Evolutionary conservation across 1,140 invertebrate genomes (phyloP), one percentile per base, ranked within the genome.

Genomic region (Ceratina japonica): DNA sequence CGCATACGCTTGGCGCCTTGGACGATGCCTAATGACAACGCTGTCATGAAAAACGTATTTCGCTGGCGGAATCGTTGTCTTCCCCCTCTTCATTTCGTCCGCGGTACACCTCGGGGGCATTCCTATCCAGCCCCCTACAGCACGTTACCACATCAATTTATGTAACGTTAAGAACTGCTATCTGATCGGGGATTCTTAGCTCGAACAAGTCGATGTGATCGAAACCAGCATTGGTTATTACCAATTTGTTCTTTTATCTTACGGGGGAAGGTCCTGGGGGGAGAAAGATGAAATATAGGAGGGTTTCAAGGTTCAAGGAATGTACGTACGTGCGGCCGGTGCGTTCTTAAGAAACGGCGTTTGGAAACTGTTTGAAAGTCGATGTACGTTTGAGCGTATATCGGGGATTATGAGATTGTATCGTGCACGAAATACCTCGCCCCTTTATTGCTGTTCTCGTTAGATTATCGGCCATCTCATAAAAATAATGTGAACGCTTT

Each of bases 1-100:
- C 51, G 63, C 54, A 49, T 78, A 63, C 59, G 49, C 37, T 63
- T 72, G 27, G 20, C 49, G 37, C 51, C 22, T 78, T 52, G 4
- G 51, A n/a, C 37, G 37, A 78, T 56, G 27, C 22, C 51, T 63
- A 56, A 78, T 64, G 51, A 78, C 75, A 51, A 78, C 68, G 72
- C 59, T 49, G 27, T 37, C 20, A 24, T 62, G 59, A 2, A 63
- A 56, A 56, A 56, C 16, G 24, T 44, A 54, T 62, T 75, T 61
- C 16, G 18, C 7, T 7, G 16, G 18, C 13, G 16, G 7, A 59
- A 56, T 69, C 24, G 12, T 65, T 15, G 10, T 31, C 5, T 61
- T 8, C 18, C 13, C 2, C 51, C 15, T 65, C 37, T 61, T 22
- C 31, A 8, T 49, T 61, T 22, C 31, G 15, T 49, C 10, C 22